These are phyloP conservation scores for Tachyglossus aculeatus DNA, from an alignment of 2,797 vertebrate genomes.

Conservation along the genomic window DNA sequence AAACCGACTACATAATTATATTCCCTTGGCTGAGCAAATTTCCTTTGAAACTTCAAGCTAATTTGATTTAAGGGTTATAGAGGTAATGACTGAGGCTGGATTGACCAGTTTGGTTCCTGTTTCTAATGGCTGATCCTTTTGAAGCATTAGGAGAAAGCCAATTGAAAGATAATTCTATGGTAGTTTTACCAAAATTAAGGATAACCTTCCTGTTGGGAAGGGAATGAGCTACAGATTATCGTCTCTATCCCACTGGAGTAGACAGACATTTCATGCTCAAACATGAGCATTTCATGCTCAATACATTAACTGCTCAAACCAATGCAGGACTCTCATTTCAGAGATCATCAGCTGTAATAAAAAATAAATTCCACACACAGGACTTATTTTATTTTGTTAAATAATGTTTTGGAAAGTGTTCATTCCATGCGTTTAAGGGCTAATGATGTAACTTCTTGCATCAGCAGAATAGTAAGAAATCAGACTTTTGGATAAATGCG, in stretches of 20 bases:
- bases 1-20: neutral
- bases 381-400: conserved; percentile 60
- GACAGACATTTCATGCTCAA: conserved; percentile 18
- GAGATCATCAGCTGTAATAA: conserved; percentile 38
- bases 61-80: neutral
- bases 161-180: neutral
- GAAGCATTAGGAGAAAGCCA: conserved; percentile 2
- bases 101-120: neutral
- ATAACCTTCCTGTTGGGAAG: conserved; percentile 6
- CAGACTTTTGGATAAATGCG: conserved; percentile 14
- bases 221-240: neutral
- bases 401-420: conserved; percentile 57
- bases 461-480: conserved; percentile 26
- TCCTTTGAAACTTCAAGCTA: neutral
- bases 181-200: conserved; percentile 22
- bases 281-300: conserved; percentile 24
- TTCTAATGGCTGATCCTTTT: conserved; percentile 7
- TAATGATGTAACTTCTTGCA: conserved; percentile 45
- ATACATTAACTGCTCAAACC: neutral
- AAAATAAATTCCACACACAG: conserved; percentile 32
- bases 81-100: neutral
- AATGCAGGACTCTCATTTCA: conserved; percentile 3
- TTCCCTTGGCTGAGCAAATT: neutral
- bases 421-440: conserved; percentile 31
- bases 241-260: conserved; percentile 9